Conservation (phyloP, 92 coral and sea anemone genomes). For the Metridium senile region DNA sequence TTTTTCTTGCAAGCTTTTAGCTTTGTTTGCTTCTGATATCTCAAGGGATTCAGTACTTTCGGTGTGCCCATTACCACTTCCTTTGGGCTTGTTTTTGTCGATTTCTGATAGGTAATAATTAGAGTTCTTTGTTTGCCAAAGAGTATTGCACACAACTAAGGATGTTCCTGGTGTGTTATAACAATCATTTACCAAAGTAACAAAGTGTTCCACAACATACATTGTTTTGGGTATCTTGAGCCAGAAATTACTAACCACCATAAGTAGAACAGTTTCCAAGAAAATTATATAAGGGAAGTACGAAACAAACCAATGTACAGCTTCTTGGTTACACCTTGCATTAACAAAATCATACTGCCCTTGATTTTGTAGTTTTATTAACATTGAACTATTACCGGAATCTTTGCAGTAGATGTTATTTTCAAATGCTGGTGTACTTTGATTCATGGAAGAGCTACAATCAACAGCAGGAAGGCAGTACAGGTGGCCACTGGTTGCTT, state of each 20-base stretch:
- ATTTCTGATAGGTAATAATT: neutral
- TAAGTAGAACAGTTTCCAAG: slow-evolving; percentile 34
- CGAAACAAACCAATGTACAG: slow-evolving; percentile 45
- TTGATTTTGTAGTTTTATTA: slow-evolving; percentile 39
- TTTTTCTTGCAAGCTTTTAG: no score
- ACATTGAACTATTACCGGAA: neutral
- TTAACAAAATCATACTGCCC: slow-evolving; percentile 60
- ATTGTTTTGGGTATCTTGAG: slow-evolving; percentile 46
- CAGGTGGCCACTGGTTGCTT: slow-evolving; percentile 30
- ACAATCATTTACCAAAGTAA: slow-evolving; percentile 51
- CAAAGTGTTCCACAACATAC: slow-evolving; percentile 44
- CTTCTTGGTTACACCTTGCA: slow-evolving; percentile 44
- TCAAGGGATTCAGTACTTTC: neutral
- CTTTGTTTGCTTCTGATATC: no score
- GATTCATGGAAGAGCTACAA: slow-evolving; percentile 18
- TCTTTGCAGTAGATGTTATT: neutral
- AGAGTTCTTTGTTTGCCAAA: slow-evolving; percentile 27
- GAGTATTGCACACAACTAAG: slow-evolving; percentile 29
- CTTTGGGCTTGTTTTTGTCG: neutral
- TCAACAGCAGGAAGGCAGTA: slow-evolving; percentile 53
- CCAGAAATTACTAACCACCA: slow-evolving; percentile 59
- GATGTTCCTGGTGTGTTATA: slow-evolving; percentile 36
- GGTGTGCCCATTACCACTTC: no score
- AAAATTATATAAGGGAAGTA: slow-evolving; percentile 49
- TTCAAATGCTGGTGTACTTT: neutral